Evolutionary conservation across 1,140 invertebrate genomes (phyloP).

Genomic region (Anoplophora glabripennis): DNA sequence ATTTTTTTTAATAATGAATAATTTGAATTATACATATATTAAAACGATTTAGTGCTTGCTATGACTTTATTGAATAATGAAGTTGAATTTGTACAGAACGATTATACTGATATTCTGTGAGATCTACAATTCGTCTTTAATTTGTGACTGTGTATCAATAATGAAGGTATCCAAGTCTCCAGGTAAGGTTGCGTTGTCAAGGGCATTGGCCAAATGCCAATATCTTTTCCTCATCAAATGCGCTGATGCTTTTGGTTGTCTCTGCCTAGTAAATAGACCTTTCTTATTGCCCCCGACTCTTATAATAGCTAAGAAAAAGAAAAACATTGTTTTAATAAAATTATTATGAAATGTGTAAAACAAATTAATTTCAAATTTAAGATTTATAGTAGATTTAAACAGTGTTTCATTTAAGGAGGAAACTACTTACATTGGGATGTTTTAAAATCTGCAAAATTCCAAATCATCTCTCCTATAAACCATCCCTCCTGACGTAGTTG

Average conservation of each 20-base stretch:
- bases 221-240: slow-evolving; percentile 74
- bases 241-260: slow-evolving; percentile 81
- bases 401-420: neutral
- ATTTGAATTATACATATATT: no score
- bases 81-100: neutral
- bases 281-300: slow-evolving; percentile 85
- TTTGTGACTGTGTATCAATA: neutral
- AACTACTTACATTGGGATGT: slow-evolving; percentile 56
- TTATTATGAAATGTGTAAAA: no score
- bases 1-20: no score
- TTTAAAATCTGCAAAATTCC: slow-evolving; percentile 92
- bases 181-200: slow-evolving; percentile 53
- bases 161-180: slow-evolving; percentile 42
- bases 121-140: no score
- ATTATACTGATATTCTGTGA: no score
- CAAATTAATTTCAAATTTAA: no score
- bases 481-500: slow-evolving; percentile 68
- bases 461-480: slow-evolving; percentile 93
- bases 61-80: neutral
- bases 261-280: slow-evolving; percentile 79
- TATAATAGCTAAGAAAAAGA: slow-evolving; percentile 56
- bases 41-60: neutral
- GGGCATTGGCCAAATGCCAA: slow-evolving; percentile 58
- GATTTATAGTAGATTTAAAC: neutral
- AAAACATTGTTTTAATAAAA: no score